phyloP scores from a whole-genome alignment of 2,797 vertebrate species.

The Monodelphis domestica region DNA sequence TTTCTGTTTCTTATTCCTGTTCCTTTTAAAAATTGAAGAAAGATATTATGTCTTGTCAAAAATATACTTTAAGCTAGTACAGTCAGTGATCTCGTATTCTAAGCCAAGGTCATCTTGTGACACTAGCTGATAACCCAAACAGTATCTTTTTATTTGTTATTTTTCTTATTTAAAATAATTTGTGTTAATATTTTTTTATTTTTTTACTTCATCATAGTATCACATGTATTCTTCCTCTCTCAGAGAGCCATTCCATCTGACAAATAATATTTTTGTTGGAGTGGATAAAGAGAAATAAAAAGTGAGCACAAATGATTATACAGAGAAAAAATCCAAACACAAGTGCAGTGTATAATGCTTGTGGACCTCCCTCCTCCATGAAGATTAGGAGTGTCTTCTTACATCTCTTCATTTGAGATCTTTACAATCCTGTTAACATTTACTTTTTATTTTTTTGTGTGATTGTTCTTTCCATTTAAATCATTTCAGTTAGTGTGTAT shows the following conservation, averaged over 20 bases:
- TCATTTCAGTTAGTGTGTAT: neutral
- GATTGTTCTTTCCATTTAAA: neutral
- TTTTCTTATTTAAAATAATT: neutral
- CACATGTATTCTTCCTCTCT: neutral
- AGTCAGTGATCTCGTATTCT: slow-evolving; percentile 61
- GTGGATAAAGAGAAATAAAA: neutral
- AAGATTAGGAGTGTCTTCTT: neutral
- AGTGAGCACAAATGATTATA: neutral
- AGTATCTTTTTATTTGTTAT: slow-evolving; percentile 45
- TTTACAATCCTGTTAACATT: neutral
- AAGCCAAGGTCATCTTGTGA: slow-evolving; percentile 59
- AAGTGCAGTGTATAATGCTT: neutral
- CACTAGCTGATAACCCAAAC: slow-evolving; percentile 60
- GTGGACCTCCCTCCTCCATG: neutral
- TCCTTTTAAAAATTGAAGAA: slow-evolving; percentile 52
- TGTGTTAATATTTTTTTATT: neutral
- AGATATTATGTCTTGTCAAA: neutral
- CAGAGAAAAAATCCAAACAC: neutral
- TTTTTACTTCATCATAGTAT: neutral
- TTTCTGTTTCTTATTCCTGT: slow-evolving; percentile 28
- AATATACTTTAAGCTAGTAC: slow-evolving; percentile 48
- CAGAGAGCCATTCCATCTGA: neutral
- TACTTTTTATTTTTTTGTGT: neutral
- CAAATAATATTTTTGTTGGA: neutral
- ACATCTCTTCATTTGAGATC: neutral